Conservation (phyloP, 1,140 invertebrate species). For the Saxidomus purpurata region DNA sequence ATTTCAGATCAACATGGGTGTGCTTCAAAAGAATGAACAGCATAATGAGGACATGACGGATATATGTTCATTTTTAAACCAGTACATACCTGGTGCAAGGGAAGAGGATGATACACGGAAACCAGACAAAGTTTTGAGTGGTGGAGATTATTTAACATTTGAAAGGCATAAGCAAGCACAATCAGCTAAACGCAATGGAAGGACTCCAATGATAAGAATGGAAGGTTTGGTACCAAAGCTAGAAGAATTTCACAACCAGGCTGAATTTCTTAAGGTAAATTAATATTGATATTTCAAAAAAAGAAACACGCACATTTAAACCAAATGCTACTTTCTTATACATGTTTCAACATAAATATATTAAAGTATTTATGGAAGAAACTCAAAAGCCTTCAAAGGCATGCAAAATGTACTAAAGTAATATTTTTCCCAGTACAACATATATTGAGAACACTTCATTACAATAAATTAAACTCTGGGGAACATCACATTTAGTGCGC, state of each 20-base stretch:
- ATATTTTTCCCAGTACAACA: too few species aligned
- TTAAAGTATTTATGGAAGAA: too few species aligned
- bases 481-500: too few species aligned
- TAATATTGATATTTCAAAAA: not conserved
- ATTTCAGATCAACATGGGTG: not conserved
- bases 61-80: not conserved
- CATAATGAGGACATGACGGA: not conserved
- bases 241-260: constrained; percentile 11
- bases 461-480: too few species aligned
- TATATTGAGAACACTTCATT: too few species aligned
- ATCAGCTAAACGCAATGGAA: not conserved
- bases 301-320: not conserved
- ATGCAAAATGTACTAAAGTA: too few species aligned
- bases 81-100: not conserved
- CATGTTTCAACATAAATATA: too few species aligned
- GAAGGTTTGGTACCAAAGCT: not conserved
- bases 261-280: constrained; percentile 2
- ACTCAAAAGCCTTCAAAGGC: too few species aligned
- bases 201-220: not conserved
- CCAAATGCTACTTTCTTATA: not conserved
- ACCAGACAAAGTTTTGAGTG: not conserved
- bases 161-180: not conserved
- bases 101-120: not conserved
- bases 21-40: not conserved
- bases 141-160: not conserved